Evolutionary conservation across 2,888 invertebrate species (phyloP).

Genomic region (Aleiodes testaceus): DNA sequence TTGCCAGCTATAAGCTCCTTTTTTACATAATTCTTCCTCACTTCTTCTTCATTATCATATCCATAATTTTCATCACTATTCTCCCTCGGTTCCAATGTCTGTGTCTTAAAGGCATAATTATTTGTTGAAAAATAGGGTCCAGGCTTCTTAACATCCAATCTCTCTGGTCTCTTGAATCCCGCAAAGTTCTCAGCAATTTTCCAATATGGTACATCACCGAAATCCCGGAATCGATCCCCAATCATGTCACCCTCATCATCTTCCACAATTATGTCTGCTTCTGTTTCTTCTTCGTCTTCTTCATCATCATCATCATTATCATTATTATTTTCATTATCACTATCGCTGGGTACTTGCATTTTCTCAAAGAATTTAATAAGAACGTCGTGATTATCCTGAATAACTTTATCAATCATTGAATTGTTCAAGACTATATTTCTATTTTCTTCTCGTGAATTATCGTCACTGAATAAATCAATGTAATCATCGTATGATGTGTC

Average conservation of each 20-base stretch:
- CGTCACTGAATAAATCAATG: neutral
- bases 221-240: slow-evolving; percentile 8
- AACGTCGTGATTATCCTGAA: slow-evolving; percentile 23
- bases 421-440: slow-evolving; percentile 4
- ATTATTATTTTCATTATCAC: slow-evolving; percentile 33
- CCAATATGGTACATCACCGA: slow-evolving; percentile 59
- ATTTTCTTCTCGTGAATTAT: slow-evolving; percentile 2
- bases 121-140: slow-evolving; percentile 87
- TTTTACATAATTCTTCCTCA: slow-evolving; percentile 54
- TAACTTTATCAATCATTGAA: slow-evolving; percentile 4
- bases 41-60: neutral
- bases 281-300: neutral
- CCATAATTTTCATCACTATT: neutral
- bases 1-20: slow-evolving; percentile 55
- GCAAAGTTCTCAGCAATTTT: slow-evolving; percentile 63
- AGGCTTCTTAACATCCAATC: slow-evolving; percentile 96
- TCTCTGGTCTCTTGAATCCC: slow-evolving; percentile 90
- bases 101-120: slow-evolving; percentile 75
- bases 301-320: slow-evolving; percentile 38
- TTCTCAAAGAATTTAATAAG: slow-evolving; percentile 6
- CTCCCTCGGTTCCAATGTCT: neutral
- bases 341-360: neutral
- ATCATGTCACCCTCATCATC: neutral
- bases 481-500: slow-evolving; percentile 19
- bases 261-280: neutral